Evolutionary conservation across 1,140 invertebrate species (phyloP).

Genomic region (Amphibalanus amphitrite): DNA sequence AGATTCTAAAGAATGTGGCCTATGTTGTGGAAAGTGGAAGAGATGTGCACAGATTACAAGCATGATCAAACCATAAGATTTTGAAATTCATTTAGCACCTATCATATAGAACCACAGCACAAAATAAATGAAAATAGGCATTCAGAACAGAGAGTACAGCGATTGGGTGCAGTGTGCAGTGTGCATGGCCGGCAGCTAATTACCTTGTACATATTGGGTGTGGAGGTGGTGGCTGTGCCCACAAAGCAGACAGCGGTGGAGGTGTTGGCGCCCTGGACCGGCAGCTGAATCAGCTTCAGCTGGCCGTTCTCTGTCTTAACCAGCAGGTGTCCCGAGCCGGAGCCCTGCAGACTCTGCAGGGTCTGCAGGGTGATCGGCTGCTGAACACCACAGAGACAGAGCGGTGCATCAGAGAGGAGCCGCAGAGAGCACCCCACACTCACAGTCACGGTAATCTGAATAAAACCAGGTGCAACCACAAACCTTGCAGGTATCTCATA

Average conservation of each 20-base stretch:
- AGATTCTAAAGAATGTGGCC: no score
- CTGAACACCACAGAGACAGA: constrained; percentile 24
- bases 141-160: no score
- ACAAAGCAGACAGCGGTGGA: constrained; percentile 9
- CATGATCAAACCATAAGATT: no score
- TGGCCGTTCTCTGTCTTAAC: constrained; percentile 91
- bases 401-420: constrained; percentile 12
- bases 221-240: background rate
- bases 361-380: constrained; percentile 61
- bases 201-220: constrained; percentile 4
- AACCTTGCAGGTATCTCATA: constrained; percentile 15
- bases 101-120: no score
- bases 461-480: no score
- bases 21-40: no score
- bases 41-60: no score
- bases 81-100: no score
- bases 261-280: constrained; percentile 34
- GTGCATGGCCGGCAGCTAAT: background rate
- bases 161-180: no score
- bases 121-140: no score
- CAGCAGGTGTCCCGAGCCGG: constrained; percentile 64
- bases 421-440: no score
- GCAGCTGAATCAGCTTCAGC: constrained; percentile 54
- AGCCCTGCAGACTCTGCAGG: constrained; percentile 59
- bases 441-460: no score